A percentile compares a stretch with the other conserved stretches of the same genome.
These are phyloP conservation scores for Jaculus jaculus DNA, from an alignment of 2,113 vertebrate species.

Conservation along the genomic window DNA sequence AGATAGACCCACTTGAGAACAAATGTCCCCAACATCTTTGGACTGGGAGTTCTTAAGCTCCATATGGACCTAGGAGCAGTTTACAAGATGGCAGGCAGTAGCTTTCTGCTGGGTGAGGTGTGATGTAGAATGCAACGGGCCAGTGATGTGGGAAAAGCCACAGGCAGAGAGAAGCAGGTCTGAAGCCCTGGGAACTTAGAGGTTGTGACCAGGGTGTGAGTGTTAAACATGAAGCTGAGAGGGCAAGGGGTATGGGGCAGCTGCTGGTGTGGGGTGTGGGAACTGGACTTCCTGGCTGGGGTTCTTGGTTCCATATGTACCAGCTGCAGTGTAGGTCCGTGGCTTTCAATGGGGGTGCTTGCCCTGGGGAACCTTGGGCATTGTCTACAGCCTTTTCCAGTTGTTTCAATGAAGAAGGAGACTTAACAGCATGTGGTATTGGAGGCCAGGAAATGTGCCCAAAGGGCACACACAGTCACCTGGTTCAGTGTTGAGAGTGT, in stretches of 20 bases:
- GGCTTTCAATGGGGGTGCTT: neutral
- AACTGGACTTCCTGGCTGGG: neutral
- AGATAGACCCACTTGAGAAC: neutral
- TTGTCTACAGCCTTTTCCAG: neutral
- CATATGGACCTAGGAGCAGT: neutral
- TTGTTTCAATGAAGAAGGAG: neutral
- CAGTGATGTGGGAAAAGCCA: too few species aligned
- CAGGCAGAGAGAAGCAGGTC: too few species aligned
- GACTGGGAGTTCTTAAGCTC: fast-evolving
- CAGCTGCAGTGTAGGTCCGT: neutral
- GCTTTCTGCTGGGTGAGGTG: too few species aligned
- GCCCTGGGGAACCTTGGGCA: neutral
- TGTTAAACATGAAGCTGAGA: fast-evolving
- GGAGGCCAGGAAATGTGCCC: too few species aligned
- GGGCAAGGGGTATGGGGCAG: neutral
- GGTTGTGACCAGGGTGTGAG: fast-evolving
- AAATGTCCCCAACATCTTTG: neutral
- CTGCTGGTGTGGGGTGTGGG: fast-evolving
- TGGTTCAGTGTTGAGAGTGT: neutral
- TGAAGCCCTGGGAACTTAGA: fast-evolving
- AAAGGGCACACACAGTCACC: neutral
- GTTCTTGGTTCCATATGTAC: neutral
- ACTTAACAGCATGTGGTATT: fast-evolving
- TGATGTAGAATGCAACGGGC: too few species aligned
- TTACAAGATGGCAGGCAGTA: neutral